These are phyloP conservation scores for Cyclura pinguis DNA, from an alignment of 2,797 vertebrate genomes.

Conservation along the genomic window DNA sequence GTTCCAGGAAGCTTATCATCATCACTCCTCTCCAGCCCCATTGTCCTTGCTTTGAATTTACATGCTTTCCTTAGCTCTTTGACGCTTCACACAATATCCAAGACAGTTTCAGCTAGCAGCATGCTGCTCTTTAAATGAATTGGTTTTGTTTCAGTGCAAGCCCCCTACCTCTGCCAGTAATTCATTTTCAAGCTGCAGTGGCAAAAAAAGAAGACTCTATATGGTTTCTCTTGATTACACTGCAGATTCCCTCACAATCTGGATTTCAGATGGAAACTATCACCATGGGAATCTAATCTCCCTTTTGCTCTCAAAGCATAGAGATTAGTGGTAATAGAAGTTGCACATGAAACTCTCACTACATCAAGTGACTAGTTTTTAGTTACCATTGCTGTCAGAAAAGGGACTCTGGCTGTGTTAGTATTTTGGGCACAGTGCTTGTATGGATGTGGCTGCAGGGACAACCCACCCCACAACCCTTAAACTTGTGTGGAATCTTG, in stretches of 20 bases:
- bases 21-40: background rate
- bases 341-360: background rate
- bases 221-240: constrained; percentile 22
- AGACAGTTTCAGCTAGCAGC: constrained; percentile 10
- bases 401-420: constrained; percentile 45
- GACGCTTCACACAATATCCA: constrained; percentile 21
- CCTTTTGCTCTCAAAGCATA: constrained; percentile 17
- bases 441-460: constrained; percentile 22
- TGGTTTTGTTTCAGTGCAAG: constrained; percentile 25
- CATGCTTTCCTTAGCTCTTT: constrained; percentile 29
- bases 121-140: background rate
- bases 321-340: constrained; percentile 38
- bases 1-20: constrained; percentile 59
- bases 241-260: constrained; percentile 33
- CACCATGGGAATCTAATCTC: constrained; percentile 28
- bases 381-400: constrained; percentile 35
- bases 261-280: constrained; percentile 48
- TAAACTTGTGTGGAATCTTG: constrained; percentile 34
- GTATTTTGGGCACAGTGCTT: constrained; percentile 45
- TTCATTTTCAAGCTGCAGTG: constrained; percentile 2
- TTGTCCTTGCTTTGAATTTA: constrained; percentile 42
- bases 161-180: background rate
- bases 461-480: background rate
- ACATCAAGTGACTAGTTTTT: constrained; percentile 5
- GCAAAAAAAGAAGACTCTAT: constrained; percentile 17